Percentiles rank a stretch among this genome's conserved stretches.
phyloP scores from a whole-genome alignment of 2,113 vertebrate species.

The Empidonax alnorum region DNA sequence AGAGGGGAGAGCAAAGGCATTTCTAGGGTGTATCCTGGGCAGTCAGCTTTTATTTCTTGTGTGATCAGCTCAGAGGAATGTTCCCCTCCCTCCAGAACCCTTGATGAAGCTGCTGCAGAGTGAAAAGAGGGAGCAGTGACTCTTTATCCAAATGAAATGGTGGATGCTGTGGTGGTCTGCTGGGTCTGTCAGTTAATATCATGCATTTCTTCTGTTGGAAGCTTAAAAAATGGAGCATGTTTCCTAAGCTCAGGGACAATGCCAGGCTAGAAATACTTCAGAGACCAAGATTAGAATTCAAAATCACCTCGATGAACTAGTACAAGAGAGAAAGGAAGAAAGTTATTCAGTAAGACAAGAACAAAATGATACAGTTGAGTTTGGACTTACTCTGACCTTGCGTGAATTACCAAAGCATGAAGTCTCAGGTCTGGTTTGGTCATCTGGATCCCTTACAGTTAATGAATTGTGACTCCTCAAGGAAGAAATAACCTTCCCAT shows the following conservation, averaged over 20 bases:
- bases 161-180: background rate
- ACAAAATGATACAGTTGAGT: background rate
- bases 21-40: background rate
- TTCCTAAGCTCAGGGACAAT: background rate
- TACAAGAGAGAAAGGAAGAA: background rate
- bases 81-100: background rate
- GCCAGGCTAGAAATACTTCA: background rate
- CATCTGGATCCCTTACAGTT: background rate
- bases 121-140: background rate
- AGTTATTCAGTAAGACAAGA: background rate
- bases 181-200: background rate
- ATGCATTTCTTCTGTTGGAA: background rate
- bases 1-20: background rate
- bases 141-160: background rate
- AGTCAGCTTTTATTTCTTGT: background rate
- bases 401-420: background rate
- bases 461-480: background rate
- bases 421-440: background rate
- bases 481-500: background rate
- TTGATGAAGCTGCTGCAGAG: background rate
- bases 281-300: background rate
- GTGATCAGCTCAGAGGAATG: background rate
- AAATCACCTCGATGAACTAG: background rate
- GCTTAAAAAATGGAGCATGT: background rate
- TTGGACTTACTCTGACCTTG: background rate